A percentile compares a stretch with the other conserved stretches of the same genome.
Evolutionary conservation across 1,140 invertebrate species (phyloP).

Genomic region (Brachionus manjavacas): DNA sequence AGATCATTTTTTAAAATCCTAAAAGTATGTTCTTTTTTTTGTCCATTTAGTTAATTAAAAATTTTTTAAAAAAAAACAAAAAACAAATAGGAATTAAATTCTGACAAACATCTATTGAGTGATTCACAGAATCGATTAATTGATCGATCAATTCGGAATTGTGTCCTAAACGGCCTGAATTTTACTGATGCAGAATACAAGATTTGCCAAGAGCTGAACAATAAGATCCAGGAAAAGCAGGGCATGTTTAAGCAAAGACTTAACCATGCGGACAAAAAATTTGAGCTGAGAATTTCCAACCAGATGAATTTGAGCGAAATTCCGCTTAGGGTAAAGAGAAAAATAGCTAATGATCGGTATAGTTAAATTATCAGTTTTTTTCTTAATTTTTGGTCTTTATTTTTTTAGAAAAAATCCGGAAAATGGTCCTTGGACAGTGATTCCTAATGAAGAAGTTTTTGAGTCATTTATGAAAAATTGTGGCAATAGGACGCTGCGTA

Average conservation of each 20-base stretch:
- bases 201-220: conserved; percentile 47
- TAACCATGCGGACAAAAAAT: conserved; percentile 53
- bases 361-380: conserved; percentile 20
- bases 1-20: conserved; percentile 52
- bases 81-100: conserved; percentile 56
- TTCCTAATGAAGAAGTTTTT: conserved; percentile 68
- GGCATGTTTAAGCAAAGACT: conserved; percentile 42
- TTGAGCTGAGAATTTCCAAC: conserved; percentile 67
- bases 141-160: conserved; percentile 73
- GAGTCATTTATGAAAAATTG: conserved; percentile 74
- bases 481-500: conserved; percentile 68
- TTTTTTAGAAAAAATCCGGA: conserved; percentile 56
- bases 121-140: conserved; percentile 69
- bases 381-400: background rate
- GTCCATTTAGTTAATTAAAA: background rate
- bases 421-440: conserved; percentile 60
- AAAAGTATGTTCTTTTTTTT: conserved; percentile 47
- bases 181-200: conserved; percentile 55
- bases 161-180: conserved; percentile 71
- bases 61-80: background rate
- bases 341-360: conserved; percentile 64
- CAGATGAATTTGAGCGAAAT: conserved; percentile 67
- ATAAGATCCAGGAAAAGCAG: conserved; percentile 40
- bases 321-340: conserved; percentile 66
- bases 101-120: conserved; percentile 60